A percentile compares a stretch with the other conserved stretches of the same genome.
phyloP scores from a whole-genome alignment of 2,113 vertebrate species.

The Xiphophorus couchianus region DNA sequence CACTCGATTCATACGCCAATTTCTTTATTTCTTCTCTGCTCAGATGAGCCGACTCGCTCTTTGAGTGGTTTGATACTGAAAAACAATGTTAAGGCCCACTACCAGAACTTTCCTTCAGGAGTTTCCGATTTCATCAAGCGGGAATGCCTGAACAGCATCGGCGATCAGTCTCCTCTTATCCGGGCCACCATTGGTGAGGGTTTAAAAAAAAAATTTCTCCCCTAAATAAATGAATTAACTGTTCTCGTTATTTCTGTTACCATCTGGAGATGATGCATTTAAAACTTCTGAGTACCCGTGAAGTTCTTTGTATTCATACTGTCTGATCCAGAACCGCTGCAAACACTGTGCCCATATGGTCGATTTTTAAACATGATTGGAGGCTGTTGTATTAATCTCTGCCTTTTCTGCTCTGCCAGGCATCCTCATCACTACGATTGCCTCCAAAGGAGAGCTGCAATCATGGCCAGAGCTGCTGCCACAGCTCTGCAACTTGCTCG shows the following conservation, averaged over 20 bases:
- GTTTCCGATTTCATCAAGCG: conserved; percentile 95
- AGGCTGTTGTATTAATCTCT: background rate
- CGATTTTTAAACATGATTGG: background rate
- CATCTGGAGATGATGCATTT: conserved; percentile 67
- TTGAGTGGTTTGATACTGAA: conserved; percentile 94
- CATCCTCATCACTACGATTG: conserved; percentile 95
- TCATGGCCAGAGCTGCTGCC: conserved; percentile 95
- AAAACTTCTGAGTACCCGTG: conserved; percentile 49
- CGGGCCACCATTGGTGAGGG: conserved; percentile 89
- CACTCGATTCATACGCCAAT: background rate
- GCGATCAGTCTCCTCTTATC: conserved; percentile 91
- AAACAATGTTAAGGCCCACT: conserved; percentile 97
- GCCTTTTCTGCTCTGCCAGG: conserved; percentile 70
- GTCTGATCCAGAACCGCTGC: conserved; percentile 67
- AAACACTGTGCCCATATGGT: background rate
- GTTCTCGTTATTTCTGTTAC: background rate
- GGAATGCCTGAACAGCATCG: conserved; percentile 95
- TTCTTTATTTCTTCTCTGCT: background rate
- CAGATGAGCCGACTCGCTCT: conserved; percentile 93
- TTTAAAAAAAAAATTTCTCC: no score
- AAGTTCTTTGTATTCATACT: conserved; percentile 74
- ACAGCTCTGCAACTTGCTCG: conserved; percentile 94
- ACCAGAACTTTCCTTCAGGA: conserved; percentile 89
- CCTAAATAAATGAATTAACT: no score
- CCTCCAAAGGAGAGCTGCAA: conserved; percentile 94